Base-by-base conservation (phyloP, 2,888 invertebrate genomes). In the Hirtodrosophila confusa region DNA sequence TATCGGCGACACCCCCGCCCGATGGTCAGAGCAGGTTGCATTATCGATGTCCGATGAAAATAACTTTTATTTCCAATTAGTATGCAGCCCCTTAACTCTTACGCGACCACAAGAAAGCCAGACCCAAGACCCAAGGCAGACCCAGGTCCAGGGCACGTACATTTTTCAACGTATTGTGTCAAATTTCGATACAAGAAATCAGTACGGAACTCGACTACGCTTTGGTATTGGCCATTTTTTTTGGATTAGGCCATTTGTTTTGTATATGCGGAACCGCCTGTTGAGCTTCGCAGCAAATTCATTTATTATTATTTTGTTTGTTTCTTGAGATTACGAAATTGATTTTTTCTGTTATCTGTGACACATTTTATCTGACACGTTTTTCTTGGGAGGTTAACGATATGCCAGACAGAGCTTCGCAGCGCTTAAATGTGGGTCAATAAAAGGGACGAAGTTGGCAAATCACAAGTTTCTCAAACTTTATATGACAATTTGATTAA, bases 131-230 rank as follows among this genome's bases (percentile, higher is more conserved):
- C 54, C 39, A 27, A 12, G 61, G 23, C 41, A 54, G 51, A 47
- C 35, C 50, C 60, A 54, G 49, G 69, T 63, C 29, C 76, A 54
- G 44, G 55, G 70, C 86, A 86, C 80, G 86, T 86, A 86, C 82
- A 84, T 84, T 64, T 77, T 87, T 85, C 50, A 74, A 50, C 84
- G 87, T 86, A 77, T 83, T 85, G 88, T 85, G 84, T 86, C 85
- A 80, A 88, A 86, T 88, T 86, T 88, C 80, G 75, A 86, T 78
- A 67, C 84, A 78, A 70, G 74, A 83, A 88, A 83, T 88, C 86
- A 86, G 88, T 88, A 88, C 86, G 88, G 88, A 88, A 86, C 88
- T 85, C 47, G 69, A 67, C 85, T 83, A 86, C 76, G 72, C 45
- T 66, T 78, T 68, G 75, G 65, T 71, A 69, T 78, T 72, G 65